These are phyloP conservation scores for Bungarus multicinctus DNA, from an alignment of 2,113 vertebrate species.

Conservation along the genomic window DNA sequence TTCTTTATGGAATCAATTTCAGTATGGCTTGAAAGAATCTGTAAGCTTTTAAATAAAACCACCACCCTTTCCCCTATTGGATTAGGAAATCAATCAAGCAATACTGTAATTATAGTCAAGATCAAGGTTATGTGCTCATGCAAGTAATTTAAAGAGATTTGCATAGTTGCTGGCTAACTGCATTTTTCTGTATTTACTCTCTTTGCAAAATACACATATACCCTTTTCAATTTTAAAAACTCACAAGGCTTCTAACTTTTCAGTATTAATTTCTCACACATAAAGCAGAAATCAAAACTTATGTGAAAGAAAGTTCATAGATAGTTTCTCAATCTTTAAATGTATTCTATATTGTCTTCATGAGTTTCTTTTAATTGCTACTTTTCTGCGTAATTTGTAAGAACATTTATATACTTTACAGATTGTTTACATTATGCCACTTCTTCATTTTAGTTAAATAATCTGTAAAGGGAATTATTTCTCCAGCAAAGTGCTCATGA, in stretches of 20 bases:
- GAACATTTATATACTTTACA: background rate
- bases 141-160: background rate
- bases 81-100: background rate
- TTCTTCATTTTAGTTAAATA: background rate
- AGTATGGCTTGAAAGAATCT: background rate
- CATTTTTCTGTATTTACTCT: background rate
- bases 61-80: background rate
- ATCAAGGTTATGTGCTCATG: background rate
- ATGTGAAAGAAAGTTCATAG: background rate
- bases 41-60: background rate
- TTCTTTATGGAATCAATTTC: background rate
- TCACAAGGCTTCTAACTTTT: background rate
- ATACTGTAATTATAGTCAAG: background rate
- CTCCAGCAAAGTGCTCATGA: background rate
- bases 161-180: background rate
- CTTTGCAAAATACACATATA: background rate
- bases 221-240: background rate
- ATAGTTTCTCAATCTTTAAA: background rate
- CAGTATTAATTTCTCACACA: background rate
- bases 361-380: background rate
- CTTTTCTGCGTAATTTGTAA: background rate
- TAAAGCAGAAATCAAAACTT: background rate
- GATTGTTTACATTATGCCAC: background rate
- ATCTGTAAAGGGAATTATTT: background rate
- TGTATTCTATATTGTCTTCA: background rate